Base-by-base conservation (phyloP, 2,113 vertebrate genomes). In the Rhinichthys klamathensis region DNA sequence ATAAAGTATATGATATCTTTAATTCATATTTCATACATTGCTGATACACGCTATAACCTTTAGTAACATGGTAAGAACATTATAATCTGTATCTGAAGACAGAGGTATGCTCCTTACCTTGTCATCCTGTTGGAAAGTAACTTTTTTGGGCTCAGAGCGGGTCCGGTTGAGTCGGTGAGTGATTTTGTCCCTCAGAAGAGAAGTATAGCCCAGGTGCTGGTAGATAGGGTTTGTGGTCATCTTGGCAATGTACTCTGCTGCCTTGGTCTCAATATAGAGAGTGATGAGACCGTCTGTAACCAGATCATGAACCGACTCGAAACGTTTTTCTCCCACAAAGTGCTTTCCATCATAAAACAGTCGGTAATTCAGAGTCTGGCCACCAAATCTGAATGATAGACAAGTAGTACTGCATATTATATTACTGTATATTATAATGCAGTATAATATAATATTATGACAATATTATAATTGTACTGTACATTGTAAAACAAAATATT, bases 221-320 rank as follows among this genome's bases (percentile, higher is more conserved):
- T 99, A 99, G 92, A 99, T 99, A 84, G 98, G 98, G 90, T 99
- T 99, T 4, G 97, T 99, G 80, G 98, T 99, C 98, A 99, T 99
- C 93, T 97, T 99, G 82, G 98, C 97, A 76, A 99, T 99, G 92
- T 99, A 99, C 90, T 99, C 97, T 0, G 98, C 97, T 76, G 98
- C 98, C 93, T 98, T 98, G 88, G 96, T 98, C 95, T 99, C 98
- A 88, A 99, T 97, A 92, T 99, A 98, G 85, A 99, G 87, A 0
- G 97, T 99, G 91, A 99, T 99, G 92, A 99, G 96, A 88, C 97
- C 98, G 49, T 99, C 98, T 7, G 98, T 99, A 91, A 99, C 98
- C 75, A 99, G 93, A 91, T 99, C 98, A 0, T 99, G 97, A 80
- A 99, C 94, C 0, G 98, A 99, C 91, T 99, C 98, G 0, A 99